Conservation (phyloP, 2,888 invertebrate species). For the Parnassius apollo region DNA sequence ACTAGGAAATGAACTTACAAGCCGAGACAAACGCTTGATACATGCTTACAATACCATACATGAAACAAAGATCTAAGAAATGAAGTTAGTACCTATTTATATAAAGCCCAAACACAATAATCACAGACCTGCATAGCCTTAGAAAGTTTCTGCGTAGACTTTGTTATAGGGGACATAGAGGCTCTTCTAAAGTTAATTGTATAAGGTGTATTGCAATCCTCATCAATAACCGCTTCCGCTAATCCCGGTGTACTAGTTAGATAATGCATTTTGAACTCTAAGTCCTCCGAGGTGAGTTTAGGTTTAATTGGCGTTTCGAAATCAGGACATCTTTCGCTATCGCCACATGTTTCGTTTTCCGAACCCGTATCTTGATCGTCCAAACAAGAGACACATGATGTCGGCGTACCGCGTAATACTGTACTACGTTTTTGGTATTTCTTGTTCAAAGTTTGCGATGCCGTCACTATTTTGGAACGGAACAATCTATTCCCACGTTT, state of each 20-base stretch:
- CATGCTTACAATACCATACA: background rate
- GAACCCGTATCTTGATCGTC: conserved; percentile 66
- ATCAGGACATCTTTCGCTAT: conserved; percentile 36
- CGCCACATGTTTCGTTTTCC: conserved; percentile 42
- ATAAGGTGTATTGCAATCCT: conserved; percentile 66
- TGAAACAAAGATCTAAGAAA: conserved; percentile 10
- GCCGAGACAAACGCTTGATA: too few relatives aligned
- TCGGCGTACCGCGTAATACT: conserved; percentile 58
- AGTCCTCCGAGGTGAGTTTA: conserved; percentile 36
- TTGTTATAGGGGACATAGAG: conserved; percentile 94
- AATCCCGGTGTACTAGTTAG: conserved; percentile 73
- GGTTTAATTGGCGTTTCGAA: conserved; percentile 56
- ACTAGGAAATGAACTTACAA: too few relatives aligned
- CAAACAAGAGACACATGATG: conserved; percentile 68
- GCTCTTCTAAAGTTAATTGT: conserved; percentile 81
- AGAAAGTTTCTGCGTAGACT: conserved; percentile 92
- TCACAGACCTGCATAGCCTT: conserved; percentile 92
- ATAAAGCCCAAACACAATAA: conserved; percentile 11
- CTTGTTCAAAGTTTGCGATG: conserved; percentile 59
- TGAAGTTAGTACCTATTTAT: conserved; percentile 3
- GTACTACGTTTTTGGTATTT: conserved; percentile 66
- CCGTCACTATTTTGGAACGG: conserved; percentile 61
- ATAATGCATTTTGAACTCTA: conserved; percentile 55
- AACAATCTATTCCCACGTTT: conserved; percentile 62
- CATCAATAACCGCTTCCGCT: conserved; percentile 52